A percentile compares a stretch with the other conserved stretches of the same genome.
Evolutionary conservation across 2,113 vertebrate species (phyloP).

Genomic region (Oophaga pumilio): DNA sequence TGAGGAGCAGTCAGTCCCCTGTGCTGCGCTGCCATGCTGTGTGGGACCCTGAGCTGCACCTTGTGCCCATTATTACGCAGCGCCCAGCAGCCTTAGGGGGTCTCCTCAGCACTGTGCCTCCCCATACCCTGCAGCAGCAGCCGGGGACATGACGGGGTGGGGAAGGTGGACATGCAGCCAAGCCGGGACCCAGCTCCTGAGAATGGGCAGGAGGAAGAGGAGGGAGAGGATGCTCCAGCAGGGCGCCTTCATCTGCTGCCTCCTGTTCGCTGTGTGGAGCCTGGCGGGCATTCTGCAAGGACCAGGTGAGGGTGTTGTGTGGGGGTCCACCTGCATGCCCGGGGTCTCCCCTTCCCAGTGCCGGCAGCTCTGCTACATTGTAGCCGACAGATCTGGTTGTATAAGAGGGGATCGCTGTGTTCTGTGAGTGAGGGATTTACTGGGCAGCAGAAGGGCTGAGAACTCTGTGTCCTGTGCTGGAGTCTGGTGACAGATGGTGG

Average conservation of each 20-base stretch:
- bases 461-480: neutral
- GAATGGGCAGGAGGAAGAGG: slow-evolving; percentile 35
- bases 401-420: neutral
- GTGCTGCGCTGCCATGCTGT: slow-evolving; percentile 45
- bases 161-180: neutral
- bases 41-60: slow-evolving; percentile 50
- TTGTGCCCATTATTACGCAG: neutral
- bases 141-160: neutral
- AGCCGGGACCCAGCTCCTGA: neutral
- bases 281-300: neutral
- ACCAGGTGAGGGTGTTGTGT: neutral
- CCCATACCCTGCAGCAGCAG: neutral
- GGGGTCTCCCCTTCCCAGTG: neutral
- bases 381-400: neutral
- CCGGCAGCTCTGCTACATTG: neutral
- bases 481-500: slow-evolving; percentile 4
- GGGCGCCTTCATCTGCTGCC: slow-evolving; percentile 15
- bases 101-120: neutral
- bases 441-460: neutral
- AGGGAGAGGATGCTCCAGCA: slow-evolving; percentile 33
- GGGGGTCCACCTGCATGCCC: neutral
- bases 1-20: neutral
- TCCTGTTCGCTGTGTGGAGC: slow-evolving; percentile 22
- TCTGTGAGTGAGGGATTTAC: neutral
- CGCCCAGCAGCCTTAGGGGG: neutral